Evolutionary conservation across 2,113 vertebrate species (phyloP).

Genomic region (Hippocampus comes): DNA sequence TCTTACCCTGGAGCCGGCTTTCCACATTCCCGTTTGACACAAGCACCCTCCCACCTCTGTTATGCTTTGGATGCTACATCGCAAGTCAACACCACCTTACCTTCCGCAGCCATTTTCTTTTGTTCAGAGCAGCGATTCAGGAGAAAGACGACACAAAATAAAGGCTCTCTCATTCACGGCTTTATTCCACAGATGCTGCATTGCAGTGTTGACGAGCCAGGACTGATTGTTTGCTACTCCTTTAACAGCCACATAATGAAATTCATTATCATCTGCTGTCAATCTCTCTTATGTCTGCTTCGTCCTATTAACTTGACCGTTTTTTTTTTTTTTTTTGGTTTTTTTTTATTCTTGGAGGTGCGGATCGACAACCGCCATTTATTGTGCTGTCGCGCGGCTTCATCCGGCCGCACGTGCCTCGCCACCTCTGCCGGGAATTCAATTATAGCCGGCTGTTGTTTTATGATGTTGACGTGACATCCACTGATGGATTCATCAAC

Average conservation of each 20-base stretch:
- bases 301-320: slow-evolving; percentile 32
- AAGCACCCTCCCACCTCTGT: too few relatives aligned
- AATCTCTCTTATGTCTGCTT: slow-evolving; percentile 55
- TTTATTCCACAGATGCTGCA: slow-evolving; percentile 44
- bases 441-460: slow-evolving; percentile 69
- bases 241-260: slow-evolving; percentile 70
- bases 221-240: slow-evolving; percentile 55
- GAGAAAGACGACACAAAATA: not conserved
- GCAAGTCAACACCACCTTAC: too few relatives aligned
- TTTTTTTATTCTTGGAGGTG: not conserved
- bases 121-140: not conserved
- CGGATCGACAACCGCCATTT: slow-evolving; percentile 54
- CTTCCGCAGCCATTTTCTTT: not conserved
- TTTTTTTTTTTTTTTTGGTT: not conserved
- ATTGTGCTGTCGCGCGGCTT: slow-evolving; percentile 50
- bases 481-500: slow-evolving; percentile 75
- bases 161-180: slow-evolving; percentile 22
- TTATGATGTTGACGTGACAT: slow-evolving; percentile 72
- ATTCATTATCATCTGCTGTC: slow-evolving; percentile 67
- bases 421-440: slow-evolving; percentile 62
- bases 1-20: too few relatives aligned
- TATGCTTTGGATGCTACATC: too few relatives aligned
- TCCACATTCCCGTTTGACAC: too few relatives aligned
- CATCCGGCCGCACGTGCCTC: slow-evolving; percentile 38
- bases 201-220: slow-evolving; percentile 30